These are phyloP conservation scores for Archilochus colubris DNA, from an alignment of 2,113 vertebrate genomes.

Conservation along the genomic window DNA sequence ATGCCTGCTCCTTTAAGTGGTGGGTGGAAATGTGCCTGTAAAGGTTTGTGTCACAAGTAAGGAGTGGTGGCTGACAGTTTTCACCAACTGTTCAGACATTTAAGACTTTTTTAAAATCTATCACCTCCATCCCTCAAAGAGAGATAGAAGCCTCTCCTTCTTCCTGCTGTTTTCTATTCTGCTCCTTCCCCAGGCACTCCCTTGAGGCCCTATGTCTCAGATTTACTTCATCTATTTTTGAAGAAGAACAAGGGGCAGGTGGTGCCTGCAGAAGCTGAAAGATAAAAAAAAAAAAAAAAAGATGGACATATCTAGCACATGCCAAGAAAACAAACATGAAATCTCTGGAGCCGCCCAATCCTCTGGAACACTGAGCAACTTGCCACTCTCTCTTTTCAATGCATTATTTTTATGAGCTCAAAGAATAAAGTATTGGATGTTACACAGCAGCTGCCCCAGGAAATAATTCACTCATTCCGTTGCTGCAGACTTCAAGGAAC, in stretches of 20 bases:
- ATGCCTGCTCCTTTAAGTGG: background rate
- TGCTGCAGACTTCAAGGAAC: conserved; percentile 61
- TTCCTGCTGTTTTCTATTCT: conserved; percentile 43
- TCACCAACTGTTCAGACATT: background rate
- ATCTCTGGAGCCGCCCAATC: background rate
- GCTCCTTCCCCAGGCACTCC: conserved; percentile 20
- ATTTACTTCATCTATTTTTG: conserved; percentile 56
- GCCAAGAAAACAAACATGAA: conserved; percentile 56
- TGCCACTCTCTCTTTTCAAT: conserved; percentile 44
- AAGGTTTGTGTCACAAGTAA: background rate
- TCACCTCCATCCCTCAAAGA: background rate
- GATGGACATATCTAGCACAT: conserved; percentile 51
- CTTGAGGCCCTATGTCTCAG: conserved; percentile 2
- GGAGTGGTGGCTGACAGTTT: background rate
- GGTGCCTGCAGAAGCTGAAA: conserved; percentile 51
- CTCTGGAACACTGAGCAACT: conserved; percentile 16
- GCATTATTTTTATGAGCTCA: conserved; percentile 57
- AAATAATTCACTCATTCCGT: conserved; percentile 64
- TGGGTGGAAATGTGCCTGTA: background rate
- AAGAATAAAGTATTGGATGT: conserved; percentile 63
- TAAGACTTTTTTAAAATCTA: background rate
- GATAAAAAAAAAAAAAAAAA: background rate
- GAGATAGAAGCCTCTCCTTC: background rate
- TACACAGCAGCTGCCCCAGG: conserved; percentile 66
- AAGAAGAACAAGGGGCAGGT: conserved; percentile 36